Base-by-base conservation (phyloP, 2,113 vertebrate species). In the Siniperca knerii region DNA sequence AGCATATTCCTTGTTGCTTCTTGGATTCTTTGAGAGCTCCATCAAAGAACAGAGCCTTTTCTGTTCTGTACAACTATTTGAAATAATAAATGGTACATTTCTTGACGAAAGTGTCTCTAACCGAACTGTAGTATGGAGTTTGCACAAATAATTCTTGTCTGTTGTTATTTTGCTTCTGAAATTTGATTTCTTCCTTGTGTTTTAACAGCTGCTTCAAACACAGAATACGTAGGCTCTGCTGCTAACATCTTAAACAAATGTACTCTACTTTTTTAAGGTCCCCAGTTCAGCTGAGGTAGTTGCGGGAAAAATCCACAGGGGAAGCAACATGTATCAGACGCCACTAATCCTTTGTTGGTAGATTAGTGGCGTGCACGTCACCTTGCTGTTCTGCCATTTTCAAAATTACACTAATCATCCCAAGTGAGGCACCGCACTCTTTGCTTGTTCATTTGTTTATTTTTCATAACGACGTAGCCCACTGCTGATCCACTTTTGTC, bases 401-500 rank as follows among this genome's bases (percentile, higher is more conserved):
- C 35, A 2, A 69, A 82, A 76, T 82, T 2, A n/a, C 35, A 23
- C 73, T 62, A 62, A 82, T 76, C 73, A 70, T 35, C 23, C 20
- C 13, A 4, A 42, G 13, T 65, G 54, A 76, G 42, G 6, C 8
- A 0, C 13, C 25, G 1, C 61, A 46, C 8, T 37, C 44, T 72
- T n/a, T 40, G 25, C 65, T 37, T 46, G 35, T 37, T 75, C 8
- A n/a, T 37, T 48, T 55, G 66, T 58, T 8, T 4, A 71, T 66
- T 71, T 25, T 23, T 64, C 72, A 52, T 3, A 44, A 35, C 1
- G 21, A 48, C 4, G 20, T 1, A 3, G 35, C 33, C 42, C 10
- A 15, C n/a, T 2, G 9, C n/a, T n/a, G 42, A 67, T 72, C 33
- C 52, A 35, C 55, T 67, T 79, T 60, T 2, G 16, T 4, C 2